These are phyloP conservation scores for Pseudorectes ferrugineus DNA, from an alignment of 2,113 vertebrate genomes.

Conservation along the genomic window DNA sequence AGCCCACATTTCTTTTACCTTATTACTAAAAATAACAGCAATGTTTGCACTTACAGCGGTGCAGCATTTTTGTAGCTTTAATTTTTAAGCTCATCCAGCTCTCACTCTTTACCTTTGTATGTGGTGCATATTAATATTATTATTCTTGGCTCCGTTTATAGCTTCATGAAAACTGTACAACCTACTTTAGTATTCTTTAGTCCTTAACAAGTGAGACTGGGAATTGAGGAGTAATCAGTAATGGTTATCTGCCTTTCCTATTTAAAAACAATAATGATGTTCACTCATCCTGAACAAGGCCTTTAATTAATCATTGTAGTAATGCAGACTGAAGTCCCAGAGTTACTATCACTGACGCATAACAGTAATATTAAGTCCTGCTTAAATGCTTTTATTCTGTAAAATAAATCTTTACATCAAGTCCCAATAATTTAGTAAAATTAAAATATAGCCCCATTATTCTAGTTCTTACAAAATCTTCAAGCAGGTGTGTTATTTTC, in stretches of 20 bases:
- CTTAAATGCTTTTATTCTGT: conserved; percentile 70
- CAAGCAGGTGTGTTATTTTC: conserved; percentile 42
- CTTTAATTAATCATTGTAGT: conserved; percentile 93
- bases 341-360: conserved; percentile 72
- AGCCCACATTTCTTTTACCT: not conserved
- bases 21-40: not conserved
- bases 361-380: conserved; percentile 68
- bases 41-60: not conserved
- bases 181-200: conserved; percentile 70
- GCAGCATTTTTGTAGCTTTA: not conserved
- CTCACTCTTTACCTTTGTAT: conserved; percentile 5
- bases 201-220: conserved; percentile 73
- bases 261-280: conserved; percentile 93
- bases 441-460: conserved; percentile 48
- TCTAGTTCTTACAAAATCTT: conserved; percentile 45
- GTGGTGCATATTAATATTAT: conserved; percentile 48
- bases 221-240: conserved; percentile 77
- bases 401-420: conserved; percentile 71
- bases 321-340: conserved; percentile 80
- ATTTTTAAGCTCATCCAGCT: conserved; percentile 30
- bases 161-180: conserved; percentile 65
- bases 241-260: conserved; percentile 86
- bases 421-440: conserved; percentile 63
- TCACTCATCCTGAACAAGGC: conserved; percentile 82
- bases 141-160: conserved; percentile 57